phyloP scores from a whole-genome alignment of 2,113 vertebrate genomes.

The Asarcornis scutulata region DNA sequence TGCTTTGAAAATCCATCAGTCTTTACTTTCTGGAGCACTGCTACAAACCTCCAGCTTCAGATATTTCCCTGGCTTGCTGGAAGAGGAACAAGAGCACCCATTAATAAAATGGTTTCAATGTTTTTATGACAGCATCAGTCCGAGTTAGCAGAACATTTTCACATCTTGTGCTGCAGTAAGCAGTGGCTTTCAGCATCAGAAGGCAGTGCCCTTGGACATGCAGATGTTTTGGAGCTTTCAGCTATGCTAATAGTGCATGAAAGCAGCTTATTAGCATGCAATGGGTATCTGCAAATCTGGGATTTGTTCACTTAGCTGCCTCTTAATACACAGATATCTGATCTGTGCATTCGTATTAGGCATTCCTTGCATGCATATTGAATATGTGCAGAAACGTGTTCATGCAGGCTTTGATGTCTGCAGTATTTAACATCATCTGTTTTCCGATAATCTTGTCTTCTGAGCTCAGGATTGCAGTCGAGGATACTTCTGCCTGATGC shows the following conservation, averaged over 20 bases:
- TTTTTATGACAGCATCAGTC: background rate
- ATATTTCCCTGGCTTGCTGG: background rate
- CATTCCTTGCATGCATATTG: background rate
- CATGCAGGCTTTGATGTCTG: slow-evolving; percentile 27
- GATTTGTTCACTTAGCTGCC: background rate
- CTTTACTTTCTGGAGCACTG: rapidly evolving
- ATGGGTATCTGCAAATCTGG: background rate
- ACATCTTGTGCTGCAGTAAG: background rate
- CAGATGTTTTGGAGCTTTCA: background rate
- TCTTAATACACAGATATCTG: background rate
- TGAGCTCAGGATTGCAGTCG: background rate
- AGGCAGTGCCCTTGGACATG: background rate
- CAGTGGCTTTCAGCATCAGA: background rate
- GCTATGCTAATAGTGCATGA: background rate
- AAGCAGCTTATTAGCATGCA: background rate
- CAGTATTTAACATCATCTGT: background rate
- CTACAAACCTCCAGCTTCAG: background rate
- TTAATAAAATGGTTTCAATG: background rate
- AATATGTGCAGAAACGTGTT: background rate
- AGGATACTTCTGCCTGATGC: background rate
- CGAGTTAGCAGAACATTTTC: background rate
- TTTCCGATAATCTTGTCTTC: background rate
- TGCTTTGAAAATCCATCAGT: background rate
- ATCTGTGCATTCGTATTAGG: background rate
- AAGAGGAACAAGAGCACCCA: background rate